phyloP scores from a whole-genome alignment of 2,888 invertebrate genomes.

The Drosophila yooni region DNA sequence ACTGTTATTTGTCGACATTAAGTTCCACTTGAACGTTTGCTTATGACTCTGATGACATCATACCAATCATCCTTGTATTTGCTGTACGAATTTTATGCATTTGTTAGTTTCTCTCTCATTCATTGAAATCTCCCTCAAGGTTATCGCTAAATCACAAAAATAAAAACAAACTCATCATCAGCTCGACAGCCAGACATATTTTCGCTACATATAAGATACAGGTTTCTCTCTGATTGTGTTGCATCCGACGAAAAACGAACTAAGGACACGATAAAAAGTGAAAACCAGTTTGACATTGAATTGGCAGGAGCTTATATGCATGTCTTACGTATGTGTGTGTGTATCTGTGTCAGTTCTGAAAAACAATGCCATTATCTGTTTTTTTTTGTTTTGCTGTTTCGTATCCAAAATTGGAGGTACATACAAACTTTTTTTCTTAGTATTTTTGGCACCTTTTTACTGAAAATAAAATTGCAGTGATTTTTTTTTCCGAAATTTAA shows the following conservation, averaged over 20 bases:
- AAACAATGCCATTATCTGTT: constrained; percentile 46
- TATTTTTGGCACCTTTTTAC: constrained; percentile 3
- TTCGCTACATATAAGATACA: constrained; percentile 20
- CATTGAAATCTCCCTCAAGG: constrained; percentile 75
- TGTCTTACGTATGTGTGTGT: constrained; percentile 13
- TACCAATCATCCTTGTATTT: constrained; percentile 66
- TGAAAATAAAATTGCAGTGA: not conserved
- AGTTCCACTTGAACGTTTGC: constrained; percentile 4
- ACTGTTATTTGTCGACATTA: not conserved
- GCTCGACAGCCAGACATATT: constrained; percentile 21
- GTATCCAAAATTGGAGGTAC: constrained; percentile 5
- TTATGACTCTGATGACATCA: constrained; percentile 62
- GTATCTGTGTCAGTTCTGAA: constrained; percentile 43
- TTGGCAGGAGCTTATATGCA: constrained; percentile 38
- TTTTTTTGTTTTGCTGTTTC: not conserved
- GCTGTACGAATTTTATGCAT: constrained; percentile 63
- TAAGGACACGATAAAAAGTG: constrained; percentile 73
- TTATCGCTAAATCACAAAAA: constrained; percentile 64
- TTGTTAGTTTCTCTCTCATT: constrained; percentile 52
- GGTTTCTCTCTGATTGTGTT: constrained; percentile 41
- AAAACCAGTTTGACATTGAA: constrained; percentile 77
- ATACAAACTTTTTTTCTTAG: not conserved
- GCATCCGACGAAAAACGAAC: constrained; percentile 63
- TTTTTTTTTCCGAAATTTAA: not conserved
- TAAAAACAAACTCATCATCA: constrained; percentile 36